A percentile compares a stretch with the other conserved stretches of the same genome.
Conservation (phyloP, 2,113 vertebrate genomes). For the Pteronura brasiliensis region DNA sequence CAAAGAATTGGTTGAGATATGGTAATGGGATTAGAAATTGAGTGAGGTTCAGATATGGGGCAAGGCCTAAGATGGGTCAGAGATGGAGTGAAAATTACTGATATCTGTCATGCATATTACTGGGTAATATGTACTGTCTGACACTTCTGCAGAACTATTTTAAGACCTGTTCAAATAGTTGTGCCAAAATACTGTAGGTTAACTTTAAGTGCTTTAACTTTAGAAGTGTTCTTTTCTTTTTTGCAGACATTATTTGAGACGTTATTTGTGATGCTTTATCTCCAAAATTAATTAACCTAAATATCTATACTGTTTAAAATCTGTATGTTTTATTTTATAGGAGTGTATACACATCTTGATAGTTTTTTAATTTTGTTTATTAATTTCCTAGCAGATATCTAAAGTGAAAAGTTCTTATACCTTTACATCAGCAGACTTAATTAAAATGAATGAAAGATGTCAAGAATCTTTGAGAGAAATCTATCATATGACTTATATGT, state of each 20-base stretch:
- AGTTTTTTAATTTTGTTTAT: constrained; percentile 44
- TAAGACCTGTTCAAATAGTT: constrained; percentile 20
- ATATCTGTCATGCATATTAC: neutral
- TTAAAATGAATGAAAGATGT: constrained; percentile 98
- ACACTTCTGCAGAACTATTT: neutral
- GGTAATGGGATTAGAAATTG: neutral
- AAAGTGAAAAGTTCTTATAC: constrained; percentile 92
- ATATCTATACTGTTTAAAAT: neutral
- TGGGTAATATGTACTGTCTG: neutral
- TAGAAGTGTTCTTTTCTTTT: constrained; percentile 20
- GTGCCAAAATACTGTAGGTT: neutral
- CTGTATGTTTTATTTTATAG: constrained; percentile 38
- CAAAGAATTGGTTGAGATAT: neutral
- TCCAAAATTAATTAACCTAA: neutral
- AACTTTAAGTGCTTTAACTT: neutral
- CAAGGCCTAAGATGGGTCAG: neutral
- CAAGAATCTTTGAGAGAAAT: constrained; percentile 97
- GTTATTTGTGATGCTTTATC: neutral
- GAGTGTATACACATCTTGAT: constrained; percentile 40
- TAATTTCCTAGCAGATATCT: constrained; percentile 84
- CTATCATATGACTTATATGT: constrained; percentile 98
- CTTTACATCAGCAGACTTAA: constrained; percentile 94
- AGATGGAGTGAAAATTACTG: neutral
- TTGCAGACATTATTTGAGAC: constrained; percentile 8
- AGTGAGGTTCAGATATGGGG: neutral